These are phyloP conservation scores for Rhamphomyia laevipes DNA, from an alignment of 2,888 invertebrate genomes.

Conservation along the genomic window DNA sequence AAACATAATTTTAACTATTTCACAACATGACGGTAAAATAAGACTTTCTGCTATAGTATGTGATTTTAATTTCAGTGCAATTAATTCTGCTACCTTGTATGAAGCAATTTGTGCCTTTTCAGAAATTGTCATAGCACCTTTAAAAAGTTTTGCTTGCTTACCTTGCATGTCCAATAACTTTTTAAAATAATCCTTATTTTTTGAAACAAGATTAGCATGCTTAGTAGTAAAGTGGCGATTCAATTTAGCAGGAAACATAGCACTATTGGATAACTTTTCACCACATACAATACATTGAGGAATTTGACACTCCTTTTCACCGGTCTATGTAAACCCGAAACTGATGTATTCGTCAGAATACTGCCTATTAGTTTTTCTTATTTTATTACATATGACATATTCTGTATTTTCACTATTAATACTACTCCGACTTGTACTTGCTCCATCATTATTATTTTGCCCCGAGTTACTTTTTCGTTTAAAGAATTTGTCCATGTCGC, in stretches of 20 bases:
- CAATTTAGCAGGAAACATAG: neutral
- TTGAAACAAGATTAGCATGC: neutral
- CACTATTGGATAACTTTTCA: neutral
- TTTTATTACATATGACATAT: neutral
- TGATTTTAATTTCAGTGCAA: neutral
- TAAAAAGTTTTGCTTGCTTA: neutral
- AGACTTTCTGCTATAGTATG: neutral
- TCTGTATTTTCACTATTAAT: neutral
- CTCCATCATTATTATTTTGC: neutral
- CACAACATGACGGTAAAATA: neutral
- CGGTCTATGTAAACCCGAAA: neutral
- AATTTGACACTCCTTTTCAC: neutral
- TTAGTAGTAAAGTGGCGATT: neutral
- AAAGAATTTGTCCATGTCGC: neutral
- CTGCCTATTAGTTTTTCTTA: neutral
- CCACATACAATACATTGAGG: neutral
- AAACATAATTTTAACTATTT: slow-evolving; percentile 1
- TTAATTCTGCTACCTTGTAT: neutral
- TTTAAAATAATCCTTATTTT: neutral
- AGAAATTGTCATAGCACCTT: neutral
- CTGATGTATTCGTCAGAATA: neutral
- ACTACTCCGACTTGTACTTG: neutral
- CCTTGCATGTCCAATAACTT: neutral
- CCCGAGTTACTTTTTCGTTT: neutral
- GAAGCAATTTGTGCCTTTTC: neutral